Evolutionary conservation across 2,888 invertebrate species (phyloP), one percentile per base, ranked within the genome.

Genomic region (Eueremaeus valkanovi): DNA sequence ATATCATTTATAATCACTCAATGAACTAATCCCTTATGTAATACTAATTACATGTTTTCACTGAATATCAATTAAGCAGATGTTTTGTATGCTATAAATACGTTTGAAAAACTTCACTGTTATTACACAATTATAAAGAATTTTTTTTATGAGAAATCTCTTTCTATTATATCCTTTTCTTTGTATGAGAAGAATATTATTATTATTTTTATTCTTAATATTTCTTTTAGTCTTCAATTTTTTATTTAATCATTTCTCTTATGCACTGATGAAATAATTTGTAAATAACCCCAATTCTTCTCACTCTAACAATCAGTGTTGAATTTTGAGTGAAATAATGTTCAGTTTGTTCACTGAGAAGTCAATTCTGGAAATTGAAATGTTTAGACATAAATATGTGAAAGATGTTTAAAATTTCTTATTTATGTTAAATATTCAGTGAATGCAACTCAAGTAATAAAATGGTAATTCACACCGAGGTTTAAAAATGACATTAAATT

Each of bases 261-360:
- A 42, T 13, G 42, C 13, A 11, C 9, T 24, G 8, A 55, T 55
- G 21, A 21, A 55, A 13, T 27, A 55, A 55, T 55, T 55, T 61
- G 61, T 61, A 61, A 31, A 61, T 61, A 61, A 61, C 61, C 61
- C 31, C 61, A 61, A 61, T 61, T 61, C 18, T 29, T 11, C 21
- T 58, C 6, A 24, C 16, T 24, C 31, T 61, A 61, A 61, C 61
- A 61, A 61, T 31, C 18, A 61, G 31, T 31, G 61, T n/a, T n/a
- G 31, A 61, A 61, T 31, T 61, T 24, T 58, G 5, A 51, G n/a
- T n/a, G 11, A 36, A 36, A 36, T 36, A 45, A 45, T 45, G 45
- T 16, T 45, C 9, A 45, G 9, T 45, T 45, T 45, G 16, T 45
- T 45, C 2, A 45, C 11, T 45, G 45, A 45, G 45, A 45, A 45